Conservation (phyloP, 2,797 vertebrate species). For the Cossypha polioptera region DNA sequence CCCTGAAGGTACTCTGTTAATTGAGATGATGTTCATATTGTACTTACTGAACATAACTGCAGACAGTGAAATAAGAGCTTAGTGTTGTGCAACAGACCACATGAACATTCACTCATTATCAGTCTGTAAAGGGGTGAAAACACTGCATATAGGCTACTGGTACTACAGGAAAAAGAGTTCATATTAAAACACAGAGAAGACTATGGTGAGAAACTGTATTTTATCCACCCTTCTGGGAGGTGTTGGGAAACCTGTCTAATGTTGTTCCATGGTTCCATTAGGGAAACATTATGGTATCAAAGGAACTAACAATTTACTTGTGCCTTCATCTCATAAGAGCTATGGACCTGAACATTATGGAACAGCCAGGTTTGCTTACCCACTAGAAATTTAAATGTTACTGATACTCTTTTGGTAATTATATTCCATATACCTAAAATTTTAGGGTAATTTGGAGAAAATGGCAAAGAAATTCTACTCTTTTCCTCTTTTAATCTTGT, state of each 20-base stretch:
- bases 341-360: background rate
- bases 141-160: background rate
- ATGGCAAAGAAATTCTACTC: background rate
- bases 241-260: background rate
- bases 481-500: background rate
- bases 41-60: slow-evolving; percentile 71
- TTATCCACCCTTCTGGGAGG: background rate
- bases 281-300: background rate
- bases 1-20: slow-evolving; percentile 78
- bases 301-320: background rate
- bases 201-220: background rate
- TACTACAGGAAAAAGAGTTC: background rate
- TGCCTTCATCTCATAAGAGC: background rate
- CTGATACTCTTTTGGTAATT: background rate
- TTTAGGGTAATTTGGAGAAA: background rate
- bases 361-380: background rate
- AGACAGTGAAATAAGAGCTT: slow-evolving; percentile 58
- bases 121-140: slow-evolving; percentile 35
- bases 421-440: background rate
- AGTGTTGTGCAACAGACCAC: slow-evolving; percentile 52
- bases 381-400: background rate
- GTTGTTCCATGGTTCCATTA: background rate
- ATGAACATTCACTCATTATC: slow-evolving; percentile 60
- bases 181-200: background rate
- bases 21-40: slow-evolving; percentile 76